phyloP scores from a whole-genome alignment of 1,140 invertebrate genomes.

The Drosophila obscura region DNA sequence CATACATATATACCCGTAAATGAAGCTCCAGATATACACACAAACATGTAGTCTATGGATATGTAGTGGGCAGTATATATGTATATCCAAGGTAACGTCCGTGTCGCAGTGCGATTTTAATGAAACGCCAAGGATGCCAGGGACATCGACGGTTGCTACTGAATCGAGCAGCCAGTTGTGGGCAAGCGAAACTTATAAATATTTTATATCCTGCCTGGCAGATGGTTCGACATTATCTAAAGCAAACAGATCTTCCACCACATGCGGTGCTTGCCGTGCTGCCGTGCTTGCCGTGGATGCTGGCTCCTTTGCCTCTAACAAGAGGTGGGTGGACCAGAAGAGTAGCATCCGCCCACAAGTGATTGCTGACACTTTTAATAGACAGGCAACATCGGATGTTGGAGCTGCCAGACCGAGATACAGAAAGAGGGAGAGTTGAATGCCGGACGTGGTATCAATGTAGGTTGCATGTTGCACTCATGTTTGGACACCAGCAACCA shows the following conservation, averaged over 20 bases:
- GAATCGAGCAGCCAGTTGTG: slow-evolving; percentile 25
- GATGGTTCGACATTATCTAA: slow-evolving; percentile 63
- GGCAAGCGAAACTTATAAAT: slow-evolving; percentile 62
- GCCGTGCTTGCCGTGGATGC: not conserved
- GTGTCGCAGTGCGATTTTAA: slow-evolving; percentile 45
- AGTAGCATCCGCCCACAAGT: slow-evolving; percentile 19
- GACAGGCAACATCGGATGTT: slow-evolving; percentile 56
- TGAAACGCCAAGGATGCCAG: slow-evolving; percentile 52
- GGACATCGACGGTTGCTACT: slow-evolving; percentile 28
- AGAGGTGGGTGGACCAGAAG: no score
- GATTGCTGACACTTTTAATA: slow-evolving; percentile 75
- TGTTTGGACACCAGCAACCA: slow-evolving; percentile 43
- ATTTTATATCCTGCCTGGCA: slow-evolving; percentile 53
- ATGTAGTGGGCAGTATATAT: slow-evolving; percentile 1
- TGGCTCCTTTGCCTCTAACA: not conserved
- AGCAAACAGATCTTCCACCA: slow-evolving; percentile 56
- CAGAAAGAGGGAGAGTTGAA: not conserved
- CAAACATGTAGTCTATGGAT: slow-evolving; percentile 22
- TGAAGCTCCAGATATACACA: slow-evolving; percentile 27
- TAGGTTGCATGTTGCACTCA: slow-evolving; percentile 48
- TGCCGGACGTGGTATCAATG: slow-evolving; percentile 43
- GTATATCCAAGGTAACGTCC: slow-evolving; percentile 33
- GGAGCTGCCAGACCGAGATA: not conserved
- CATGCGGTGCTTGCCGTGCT: not conserved
- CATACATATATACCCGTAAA: slow-evolving; percentile 32